Conservation (phyloP, 2,797 vertebrate species). For the Taeniopygia guttata region DNA sequence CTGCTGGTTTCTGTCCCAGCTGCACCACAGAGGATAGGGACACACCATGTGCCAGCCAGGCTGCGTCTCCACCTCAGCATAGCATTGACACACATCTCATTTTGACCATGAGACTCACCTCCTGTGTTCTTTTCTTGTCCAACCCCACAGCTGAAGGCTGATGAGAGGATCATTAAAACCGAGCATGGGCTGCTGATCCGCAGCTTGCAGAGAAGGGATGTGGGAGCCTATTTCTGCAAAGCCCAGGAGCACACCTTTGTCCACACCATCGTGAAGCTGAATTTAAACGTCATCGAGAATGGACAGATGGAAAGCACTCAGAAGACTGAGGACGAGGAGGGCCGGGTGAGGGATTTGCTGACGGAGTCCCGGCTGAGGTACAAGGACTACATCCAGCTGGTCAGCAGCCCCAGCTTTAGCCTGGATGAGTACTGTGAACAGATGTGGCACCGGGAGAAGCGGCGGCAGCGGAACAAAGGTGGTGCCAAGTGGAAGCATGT, state of each 20-base stretch:
- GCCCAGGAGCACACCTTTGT: slow-evolving; percentile 92
- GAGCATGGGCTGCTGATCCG: slow-evolving; percentile 91
- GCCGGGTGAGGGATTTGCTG: slow-evolving; percentile 77
- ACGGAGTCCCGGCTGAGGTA: slow-evolving; percentile 86
- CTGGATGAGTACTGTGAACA: slow-evolving; percentile 96
- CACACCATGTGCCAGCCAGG: fast-evolving
- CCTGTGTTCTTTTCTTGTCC: slow-evolving; percentile 23
- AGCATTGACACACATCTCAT: background rate
- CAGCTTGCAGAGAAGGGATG: slow-evolving; percentile 84
- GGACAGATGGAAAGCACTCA: slow-evolving; percentile 85
- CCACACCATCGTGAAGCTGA: slow-evolving; percentile 85
- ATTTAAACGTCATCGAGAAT: slow-evolving; percentile 85
- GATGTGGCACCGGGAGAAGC: slow-evolving; percentile 89
- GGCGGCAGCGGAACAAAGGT: slow-evolving; percentile 81
- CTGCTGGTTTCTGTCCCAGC: background rate
- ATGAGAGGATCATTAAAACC: slow-evolving; percentile 88
- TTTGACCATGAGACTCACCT: slow-evolving; percentile 27
- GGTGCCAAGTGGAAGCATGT: slow-evolving; percentile 93
- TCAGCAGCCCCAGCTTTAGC: slow-evolving; percentile 86
- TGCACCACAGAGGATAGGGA: fast-evolving
- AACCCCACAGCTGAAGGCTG: slow-evolving; percentile 81
- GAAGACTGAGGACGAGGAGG: slow-evolving; percentile 75
- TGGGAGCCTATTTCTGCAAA: slow-evolving; percentile 86
- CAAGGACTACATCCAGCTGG: slow-evolving; percentile 92
- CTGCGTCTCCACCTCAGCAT: background rate